Evolutionary conservation across 2,113 vertebrate species (phyloP), one percentile per base, ranked within the genome.

Genomic region (Phylloscopus trochilus): DNA sequence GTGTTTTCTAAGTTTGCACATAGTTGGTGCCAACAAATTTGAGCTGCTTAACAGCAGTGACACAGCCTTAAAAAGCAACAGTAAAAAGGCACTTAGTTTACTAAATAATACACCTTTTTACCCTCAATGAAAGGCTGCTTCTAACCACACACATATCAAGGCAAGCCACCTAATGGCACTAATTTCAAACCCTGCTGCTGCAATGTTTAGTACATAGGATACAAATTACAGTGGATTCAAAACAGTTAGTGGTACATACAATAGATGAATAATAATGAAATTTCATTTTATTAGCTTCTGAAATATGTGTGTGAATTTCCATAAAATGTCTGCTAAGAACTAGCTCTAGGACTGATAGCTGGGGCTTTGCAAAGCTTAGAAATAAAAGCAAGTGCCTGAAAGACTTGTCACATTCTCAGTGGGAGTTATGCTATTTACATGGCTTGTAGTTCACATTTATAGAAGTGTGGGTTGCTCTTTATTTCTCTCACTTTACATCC

Each of bases 21-120:
- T 73, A 67, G 47, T 28, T 81, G 33, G 17, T 83, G 63, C 37
- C 75, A 83, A 46, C 39, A 63, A 72, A 28, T 68, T 58, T 67
- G 78, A 90, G 63, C 27, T 67, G 41, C 90, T 78, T 89, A 76
- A 78, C 63, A 87, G 55, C 86, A 85, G 68, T 82, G 74, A 53
- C 69, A 74, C 19, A 67, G 41, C 47, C 92, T 94, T 70, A 81
- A 92, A 91, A 93, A 62, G 43, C 33, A 92, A 83, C 44, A 78
- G 59, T 87, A 60, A 76, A 91, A 94, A 95, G 83, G 21, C 67
- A 93, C 83, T 95, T 97, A 62, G 56, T 97, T 96, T 96, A 89
- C 77, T 58, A 81, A 95, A 94, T 91, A 94, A 93, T 63, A 76
- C 41, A 87, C 41, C 52, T 87, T 89, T 91, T 90, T 87, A 72